Evolutionary conservation across 2,113 vertebrate genomes (phyloP).

Genomic region (Phylloscopus trochilus): DNA sequence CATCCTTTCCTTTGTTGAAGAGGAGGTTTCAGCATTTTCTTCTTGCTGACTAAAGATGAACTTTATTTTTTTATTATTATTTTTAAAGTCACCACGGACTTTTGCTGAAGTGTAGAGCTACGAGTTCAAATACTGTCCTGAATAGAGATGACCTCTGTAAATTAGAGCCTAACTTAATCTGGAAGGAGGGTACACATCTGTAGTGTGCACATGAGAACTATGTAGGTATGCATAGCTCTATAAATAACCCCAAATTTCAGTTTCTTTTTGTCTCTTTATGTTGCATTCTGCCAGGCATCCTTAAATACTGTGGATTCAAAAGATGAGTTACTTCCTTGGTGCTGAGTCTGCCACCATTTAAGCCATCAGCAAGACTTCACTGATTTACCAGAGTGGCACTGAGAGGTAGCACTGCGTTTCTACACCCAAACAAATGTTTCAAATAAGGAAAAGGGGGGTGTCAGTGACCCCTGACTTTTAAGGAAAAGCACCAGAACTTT

Average conservation of each 20-base stretch:
- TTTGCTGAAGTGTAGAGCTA: neutral
- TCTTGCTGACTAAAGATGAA: neutral
- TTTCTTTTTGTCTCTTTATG: neutral
- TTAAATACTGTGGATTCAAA: neutral
- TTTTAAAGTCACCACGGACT: neutral
- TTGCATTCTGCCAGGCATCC: neutral
- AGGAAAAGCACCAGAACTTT: too few relatives aligned
- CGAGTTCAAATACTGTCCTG: neutral
- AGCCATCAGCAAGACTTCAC: neutral
- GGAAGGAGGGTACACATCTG: neutral
- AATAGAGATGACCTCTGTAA: neutral
- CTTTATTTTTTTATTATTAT: neutral
- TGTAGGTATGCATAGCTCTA: fast-evolving
- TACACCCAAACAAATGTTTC: too few relatives aligned
- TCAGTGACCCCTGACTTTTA: too few relatives aligned
- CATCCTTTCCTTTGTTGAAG: neutral
- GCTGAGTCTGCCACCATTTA: neutral
- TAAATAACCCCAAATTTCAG: neutral
- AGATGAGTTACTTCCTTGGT: neutral
- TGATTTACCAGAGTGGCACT: neutral
- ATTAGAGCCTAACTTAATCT: neutral
- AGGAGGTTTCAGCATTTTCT: neutral
- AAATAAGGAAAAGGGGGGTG: too few relatives aligned
- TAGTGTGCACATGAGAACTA: neutral
- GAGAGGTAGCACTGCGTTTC: neutral